Evolutionary conservation across 1,140 invertebrate species (phyloP), one percentile per base, ranked within the genome.

Genomic region (Anastatus disparis): DNA sequence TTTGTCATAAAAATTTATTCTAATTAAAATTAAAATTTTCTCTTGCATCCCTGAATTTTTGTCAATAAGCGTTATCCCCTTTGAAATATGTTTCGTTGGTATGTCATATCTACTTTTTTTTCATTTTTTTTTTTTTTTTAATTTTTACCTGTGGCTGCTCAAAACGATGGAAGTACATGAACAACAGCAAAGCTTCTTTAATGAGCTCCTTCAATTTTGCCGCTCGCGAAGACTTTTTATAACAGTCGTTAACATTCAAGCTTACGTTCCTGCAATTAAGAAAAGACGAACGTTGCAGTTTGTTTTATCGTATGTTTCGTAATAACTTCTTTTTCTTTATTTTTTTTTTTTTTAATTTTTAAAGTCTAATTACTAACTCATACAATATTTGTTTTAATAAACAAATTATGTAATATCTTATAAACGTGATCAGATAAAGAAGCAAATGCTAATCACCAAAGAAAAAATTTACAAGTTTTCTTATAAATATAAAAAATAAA

Each of bases 141-240:
- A 53, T 58, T 55, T 53, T 79, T 79, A 86, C 86, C 81, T 84
- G 77, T 64, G 79, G 77, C 65, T 86, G 75, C 58, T 83, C 78
- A 38, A 53, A 67, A 56, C 79, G 79, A 75, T 85, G 81, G 62
- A 79, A 81, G 73, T 84, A 80, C 65, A 85, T 75, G 74, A 88
- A 87, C 59, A 86, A 82, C 31, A 84, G 71, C 77, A 87, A 79
- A n/a, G 79, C 80, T 46, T 86, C 82, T 78, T 80, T 83, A 72
- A 87, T 84, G 65, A 70, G 80, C 50, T 81, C 81, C 72, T 84
- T 86, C 42, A 87, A 75, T 77, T 84, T 85, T 29, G 79, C 81
- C 26, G 82, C 82, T 74, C 78, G 76, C 38, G 79, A 80, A 48
- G 83, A 82, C 66, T 80, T 85, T 65, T 78, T 81, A 71, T 82